phyloP scores from a whole-genome alignment of 2,113 vertebrate species.

The Crotalus tigris region DNA sequence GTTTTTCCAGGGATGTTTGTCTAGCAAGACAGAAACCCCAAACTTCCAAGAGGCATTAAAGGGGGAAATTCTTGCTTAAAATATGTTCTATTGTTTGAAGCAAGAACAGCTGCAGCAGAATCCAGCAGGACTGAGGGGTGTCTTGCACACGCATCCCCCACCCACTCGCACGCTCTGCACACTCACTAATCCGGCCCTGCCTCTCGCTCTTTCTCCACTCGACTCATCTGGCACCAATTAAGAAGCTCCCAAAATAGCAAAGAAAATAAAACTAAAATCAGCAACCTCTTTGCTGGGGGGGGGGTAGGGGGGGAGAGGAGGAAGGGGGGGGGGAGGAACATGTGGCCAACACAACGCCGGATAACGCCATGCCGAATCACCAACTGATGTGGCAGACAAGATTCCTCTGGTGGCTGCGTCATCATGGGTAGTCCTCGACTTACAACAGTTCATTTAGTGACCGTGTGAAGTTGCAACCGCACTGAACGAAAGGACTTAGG shows the following conservation, averaged over 20 bases:
- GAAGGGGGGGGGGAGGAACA: neutral
- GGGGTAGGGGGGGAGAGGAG: neutral
- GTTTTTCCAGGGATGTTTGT: neutral
- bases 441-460: neutral
- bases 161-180: neutral
- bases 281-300: too few species aligned
- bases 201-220: neutral
- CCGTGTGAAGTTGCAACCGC: neutral
- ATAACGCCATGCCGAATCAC: neutral
- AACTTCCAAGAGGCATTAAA: fast-evolving
- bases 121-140: neutral
- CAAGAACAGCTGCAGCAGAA: slow-evolving; percentile 26
- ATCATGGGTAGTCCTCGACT: neutral
- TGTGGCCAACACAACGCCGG: neutral
- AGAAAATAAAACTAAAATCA: too few species aligned
- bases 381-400: neutral
- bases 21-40: neutral
- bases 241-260: neutral
- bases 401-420: neutral
- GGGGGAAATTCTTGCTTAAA: neutral
- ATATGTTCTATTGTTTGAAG: fast-evolving
- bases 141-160: slow-evolving; percentile 26
- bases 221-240: slow-evolving; percentile 43
- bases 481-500: neutral
- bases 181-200: neutral